Evolutionary conservation across 2,888 invertebrate species (phyloP).

Genomic region (Encarsia formosa): DNA sequence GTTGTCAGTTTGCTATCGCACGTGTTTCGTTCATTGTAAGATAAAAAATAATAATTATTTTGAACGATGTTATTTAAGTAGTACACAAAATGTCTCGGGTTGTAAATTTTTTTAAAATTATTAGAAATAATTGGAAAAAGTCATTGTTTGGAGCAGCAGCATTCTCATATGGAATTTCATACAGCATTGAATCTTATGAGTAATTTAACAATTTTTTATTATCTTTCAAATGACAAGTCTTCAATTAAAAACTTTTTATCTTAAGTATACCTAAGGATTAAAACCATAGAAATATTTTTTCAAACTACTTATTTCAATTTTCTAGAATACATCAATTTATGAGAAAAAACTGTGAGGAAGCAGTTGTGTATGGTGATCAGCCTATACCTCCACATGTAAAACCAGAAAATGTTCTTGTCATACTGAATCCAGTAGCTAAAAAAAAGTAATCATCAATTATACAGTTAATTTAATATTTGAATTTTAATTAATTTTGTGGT

Average conservation of each 20-base stretch:
- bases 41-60: too few species aligned
- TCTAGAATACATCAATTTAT: slow-evolving; percentile 72
- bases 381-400: slow-evolving; percentile 57
- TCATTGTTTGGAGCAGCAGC: slow-evolving; percentile 66
- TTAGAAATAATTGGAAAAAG: slow-evolving; percentile 88
- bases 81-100: slow-evolving; percentile 44
- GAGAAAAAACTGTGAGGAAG: slow-evolving; percentile 75
- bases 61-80: too few species aligned
- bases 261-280: too few species aligned
- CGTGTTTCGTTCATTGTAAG: too few species aligned
- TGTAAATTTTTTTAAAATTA: slow-evolving; percentile 61
- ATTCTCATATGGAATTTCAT: slow-evolving; percentile 67
- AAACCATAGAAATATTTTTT: too few species aligned
- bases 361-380: slow-evolving; percentile 67
- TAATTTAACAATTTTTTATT: slow-evolving; percentile 51
- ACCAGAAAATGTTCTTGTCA: slow-evolving; percentile 76
- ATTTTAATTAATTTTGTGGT: slow-evolving; percentile 1
- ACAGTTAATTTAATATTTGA: neutral
- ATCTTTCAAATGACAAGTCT: too few species aligned
- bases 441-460: slow-evolving; percentile 55
- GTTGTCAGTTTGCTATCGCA: too few species aligned
- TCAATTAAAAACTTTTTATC: too few species aligned
- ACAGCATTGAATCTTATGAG: slow-evolving; percentile 70
- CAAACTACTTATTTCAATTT: neutral
- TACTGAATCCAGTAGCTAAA: slow-evolving; percentile 87